phyloP scores from a whole-genome alignment of 1,140 invertebrate species.

The Campoletis sonorensis region DNA sequence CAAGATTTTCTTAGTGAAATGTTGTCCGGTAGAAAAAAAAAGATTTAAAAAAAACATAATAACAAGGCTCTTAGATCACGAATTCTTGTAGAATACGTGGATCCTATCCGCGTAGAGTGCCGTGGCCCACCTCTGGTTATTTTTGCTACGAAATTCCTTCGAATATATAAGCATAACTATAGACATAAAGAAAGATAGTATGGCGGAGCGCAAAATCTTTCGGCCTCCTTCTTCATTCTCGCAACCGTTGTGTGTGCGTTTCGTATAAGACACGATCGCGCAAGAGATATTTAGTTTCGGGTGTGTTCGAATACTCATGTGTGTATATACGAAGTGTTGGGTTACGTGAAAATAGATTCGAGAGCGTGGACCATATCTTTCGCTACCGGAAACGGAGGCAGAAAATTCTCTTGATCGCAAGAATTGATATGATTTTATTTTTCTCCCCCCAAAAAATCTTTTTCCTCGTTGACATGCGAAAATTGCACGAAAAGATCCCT shows the following conservation, averaged over 20 bases:
- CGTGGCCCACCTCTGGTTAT: conserved; percentile 67
- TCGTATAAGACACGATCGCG: neutral
- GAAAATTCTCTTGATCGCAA: conserved; percentile 23
- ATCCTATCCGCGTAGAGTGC: conserved; percentile 54
- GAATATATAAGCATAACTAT: conserved; percentile 68
- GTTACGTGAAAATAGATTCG: conserved; percentile 63
- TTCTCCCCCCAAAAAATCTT: neutral
- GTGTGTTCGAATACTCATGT: neutral
- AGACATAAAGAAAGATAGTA: conserved; percentile 39
- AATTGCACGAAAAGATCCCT: neutral
- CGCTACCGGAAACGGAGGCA: conserved; percentile 29
- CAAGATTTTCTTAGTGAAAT: neutral
- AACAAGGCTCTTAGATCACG: conserved; percentile 38
- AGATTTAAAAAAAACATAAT: conserved; percentile 15
- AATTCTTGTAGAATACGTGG: conserved; percentile 53
- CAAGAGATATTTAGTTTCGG: neutral
- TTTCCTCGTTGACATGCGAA: too few species aligned
- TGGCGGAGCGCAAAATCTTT: conserved; percentile 68
- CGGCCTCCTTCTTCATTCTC: conserved; percentile 59
- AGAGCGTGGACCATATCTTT: conserved; percentile 15
- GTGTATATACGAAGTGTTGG: conserved; percentile 38
- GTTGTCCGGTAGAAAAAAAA: neutral
- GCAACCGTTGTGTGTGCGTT: conserved; percentile 14
- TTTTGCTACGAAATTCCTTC: conserved; percentile 74
- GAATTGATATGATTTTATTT: neutral